phyloP scores from a whole-genome alignment of 2,113 vertebrate genomes.

The Aythya baeri region DNA sequence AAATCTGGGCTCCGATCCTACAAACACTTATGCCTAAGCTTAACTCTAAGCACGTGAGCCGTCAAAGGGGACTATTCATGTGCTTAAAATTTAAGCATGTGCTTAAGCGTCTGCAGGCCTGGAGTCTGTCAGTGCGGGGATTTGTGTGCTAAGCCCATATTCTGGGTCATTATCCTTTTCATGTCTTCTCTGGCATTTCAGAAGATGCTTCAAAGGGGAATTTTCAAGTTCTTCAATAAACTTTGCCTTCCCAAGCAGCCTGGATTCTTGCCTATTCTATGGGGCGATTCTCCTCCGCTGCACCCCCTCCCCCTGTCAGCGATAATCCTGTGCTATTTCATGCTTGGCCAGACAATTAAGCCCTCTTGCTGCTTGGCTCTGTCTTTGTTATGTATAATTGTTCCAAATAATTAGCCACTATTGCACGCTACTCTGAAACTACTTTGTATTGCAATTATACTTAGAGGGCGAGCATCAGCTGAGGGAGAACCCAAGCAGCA shows the following conservation, averaged over 20 bases:
- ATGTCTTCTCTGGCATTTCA: slow-evolving; percentile 54
- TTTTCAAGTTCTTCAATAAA: slow-evolving; percentile 68
- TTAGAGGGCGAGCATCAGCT: slow-evolving; percentile 60
- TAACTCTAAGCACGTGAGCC: slow-evolving; percentile 61
- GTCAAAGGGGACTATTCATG: slow-evolving; percentile 64
- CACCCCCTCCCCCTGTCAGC: slow-evolving; percentile 64
- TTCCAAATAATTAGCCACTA: slow-evolving; percentile 72
- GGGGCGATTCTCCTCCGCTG: slow-evolving; percentile 48
- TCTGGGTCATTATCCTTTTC: slow-evolving; percentile 69
- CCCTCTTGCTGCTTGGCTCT: slow-evolving; percentile 71
- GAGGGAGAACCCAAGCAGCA: slow-evolving; percentile 40
- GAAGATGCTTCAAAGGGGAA: slow-evolving; percentile 62
- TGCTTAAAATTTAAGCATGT: slow-evolving; percentile 69
- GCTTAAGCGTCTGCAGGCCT: slow-evolving; percentile 49
- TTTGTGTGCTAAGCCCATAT: slow-evolving; percentile 65
- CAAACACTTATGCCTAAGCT: slow-evolving; percentile 59
- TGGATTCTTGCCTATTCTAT: slow-evolving; percentile 67
- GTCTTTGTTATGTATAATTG: slow-evolving; percentile 72
- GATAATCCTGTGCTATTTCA: slow-evolving; percentile 73
- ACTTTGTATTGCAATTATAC: slow-evolving; percentile 68
- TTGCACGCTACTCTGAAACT: slow-evolving; percentile 62
- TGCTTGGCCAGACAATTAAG: slow-evolving; percentile 73
- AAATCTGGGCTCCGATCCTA: slow-evolving; percentile 61
- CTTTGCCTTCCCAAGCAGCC: slow-evolving; percentile 46
- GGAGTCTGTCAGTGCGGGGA: slow-evolving; percentile 29